phyloP scores from a whole-genome alignment of 2,113 vertebrate species.

The Proterorhinus semilunaris region DNA sequence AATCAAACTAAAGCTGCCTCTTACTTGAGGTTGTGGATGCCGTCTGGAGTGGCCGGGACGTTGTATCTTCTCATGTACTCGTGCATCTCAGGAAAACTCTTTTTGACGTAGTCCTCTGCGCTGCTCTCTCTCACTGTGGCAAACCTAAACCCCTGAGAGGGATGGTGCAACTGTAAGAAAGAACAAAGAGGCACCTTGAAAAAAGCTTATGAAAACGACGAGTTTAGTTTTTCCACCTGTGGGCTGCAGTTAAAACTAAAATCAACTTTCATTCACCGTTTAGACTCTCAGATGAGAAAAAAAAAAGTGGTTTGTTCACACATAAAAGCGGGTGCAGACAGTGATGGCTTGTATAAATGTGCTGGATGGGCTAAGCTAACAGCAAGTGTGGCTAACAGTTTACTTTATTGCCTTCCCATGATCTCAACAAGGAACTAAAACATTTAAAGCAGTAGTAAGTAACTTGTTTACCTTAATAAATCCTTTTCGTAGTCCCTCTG shows the following conservation, averaged over 20 bases:
- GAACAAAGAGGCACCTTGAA: constrained; percentile 27
- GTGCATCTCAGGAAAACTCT: constrained; percentile 91
- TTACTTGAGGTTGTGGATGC: constrained; percentile 88
- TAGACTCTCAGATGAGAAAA: background rate
- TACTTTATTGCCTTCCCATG: too few species aligned
- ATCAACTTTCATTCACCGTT: background rate
- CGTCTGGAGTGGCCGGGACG: constrained; percentile 86
- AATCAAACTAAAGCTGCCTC: background rate
- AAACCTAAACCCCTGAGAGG: constrained; percentile 88
- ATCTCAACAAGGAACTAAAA: too few species aligned
- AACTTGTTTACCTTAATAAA: too few species aligned
- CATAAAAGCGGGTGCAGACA: background rate
- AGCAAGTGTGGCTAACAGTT: too few species aligned
- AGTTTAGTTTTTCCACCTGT: background rate
- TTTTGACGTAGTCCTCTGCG: constrained; percentile 90
- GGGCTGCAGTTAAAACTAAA: background rate
- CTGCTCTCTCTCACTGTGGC: constrained; percentile 95
- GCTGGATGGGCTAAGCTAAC: too few species aligned
- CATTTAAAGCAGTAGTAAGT: too few species aligned
- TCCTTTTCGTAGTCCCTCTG: too few species aligned
- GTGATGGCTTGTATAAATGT: too few species aligned
- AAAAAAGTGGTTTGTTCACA: constrained; percentile 9
- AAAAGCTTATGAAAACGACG: constrained; percentile 4
- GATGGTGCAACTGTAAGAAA: constrained; percentile 89
- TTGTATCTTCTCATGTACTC: constrained; percentile 87